phyloP scores from a whole-genome alignment of 2,888 invertebrate species.

The Dasysyrphus tricinctus region DNA sequence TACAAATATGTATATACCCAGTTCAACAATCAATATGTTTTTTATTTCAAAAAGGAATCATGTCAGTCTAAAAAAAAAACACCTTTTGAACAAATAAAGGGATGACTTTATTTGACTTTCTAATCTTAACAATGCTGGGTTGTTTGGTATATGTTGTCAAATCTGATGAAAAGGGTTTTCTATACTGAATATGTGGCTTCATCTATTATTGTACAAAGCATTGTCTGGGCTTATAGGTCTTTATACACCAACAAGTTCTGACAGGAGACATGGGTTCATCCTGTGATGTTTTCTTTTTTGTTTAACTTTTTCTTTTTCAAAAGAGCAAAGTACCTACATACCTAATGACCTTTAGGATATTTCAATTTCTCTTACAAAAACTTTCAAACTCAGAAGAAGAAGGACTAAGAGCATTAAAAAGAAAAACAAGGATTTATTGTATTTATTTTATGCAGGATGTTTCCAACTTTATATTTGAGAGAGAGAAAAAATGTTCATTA shows the following conservation, averaged over 20 bases:
- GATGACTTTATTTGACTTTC: slow-evolving; percentile 31
- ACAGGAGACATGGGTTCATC: slow-evolving; percentile 22
- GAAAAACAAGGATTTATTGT: slow-evolving; percentile 8
- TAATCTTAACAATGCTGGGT: not conserved
- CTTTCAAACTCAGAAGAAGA: not conserved
- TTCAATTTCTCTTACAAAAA: slow-evolving; percentile 2
- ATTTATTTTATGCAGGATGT: slow-evolving; percentile 4
- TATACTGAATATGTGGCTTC: not conserved
- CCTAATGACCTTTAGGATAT: not conserved
- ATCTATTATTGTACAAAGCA: not conserved
- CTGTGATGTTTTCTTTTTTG: not conserved
- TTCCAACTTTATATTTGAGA: too few species aligned
- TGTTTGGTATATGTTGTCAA: slow-evolving; percentile 10
- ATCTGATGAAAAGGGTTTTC: slow-evolving; percentile 21
- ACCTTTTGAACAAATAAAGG: not conserved
- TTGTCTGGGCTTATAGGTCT: not conserved
- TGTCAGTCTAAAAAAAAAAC: not conserved
- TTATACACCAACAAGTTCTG: not conserved
- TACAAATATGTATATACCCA: too few species aligned
- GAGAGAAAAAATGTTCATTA: not conserved
- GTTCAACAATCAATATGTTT: too few species aligned
- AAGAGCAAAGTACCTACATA: not conserved
- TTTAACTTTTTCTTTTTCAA: not conserved
- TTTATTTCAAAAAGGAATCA: too few species aligned
- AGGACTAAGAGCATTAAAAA: not conserved